Evolutionary conservation across 2,888 invertebrate genomes (phyloP).

Genomic region (Crocallis elinguaria): DNA sequence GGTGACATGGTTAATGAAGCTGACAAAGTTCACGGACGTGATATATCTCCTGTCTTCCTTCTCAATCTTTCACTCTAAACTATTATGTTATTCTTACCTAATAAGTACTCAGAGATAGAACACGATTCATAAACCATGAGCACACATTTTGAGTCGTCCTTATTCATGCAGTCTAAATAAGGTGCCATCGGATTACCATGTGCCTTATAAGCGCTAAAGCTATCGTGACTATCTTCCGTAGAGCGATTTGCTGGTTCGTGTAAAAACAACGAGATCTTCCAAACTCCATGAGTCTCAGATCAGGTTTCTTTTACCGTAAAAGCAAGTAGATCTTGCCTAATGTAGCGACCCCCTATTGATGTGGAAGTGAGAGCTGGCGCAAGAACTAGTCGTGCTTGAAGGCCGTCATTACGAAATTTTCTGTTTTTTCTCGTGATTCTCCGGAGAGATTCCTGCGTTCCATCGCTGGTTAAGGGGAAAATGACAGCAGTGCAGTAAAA

Average conservation of each 20-base stretch:
- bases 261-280: slow-evolving; percentile 16
- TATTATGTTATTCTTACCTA: slow-evolving; percentile 10
- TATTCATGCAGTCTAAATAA: slow-evolving; percentile 6
- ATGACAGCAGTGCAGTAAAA: slow-evolving; percentile 28
- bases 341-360: slow-evolving; percentile 57
- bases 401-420: slow-evolving; percentile 74
- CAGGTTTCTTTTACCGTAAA: slow-evolving; percentile 46
- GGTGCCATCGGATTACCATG: slow-evolving; percentile 13
- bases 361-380: slow-evolving; percentile 55
- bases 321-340: slow-evolving; percentile 48
- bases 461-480: slow-evolving; percentile 29
- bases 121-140: slow-evolving; percentile 15
- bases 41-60: neutral
- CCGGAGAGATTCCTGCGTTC: slow-evolving; percentile 54
- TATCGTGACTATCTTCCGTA: neutral
- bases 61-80: neutral
- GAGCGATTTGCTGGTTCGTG: slow-evolving; percentile 1
- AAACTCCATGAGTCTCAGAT: slow-evolving; percentile 21
- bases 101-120: slow-evolving; percentile 9
- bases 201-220: neutral
- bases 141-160: slow-evolving; percentile 14
- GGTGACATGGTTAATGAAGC: slow-evolving; percentile 28
- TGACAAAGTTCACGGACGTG: slow-evolving; percentile 19
- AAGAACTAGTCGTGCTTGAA: slow-evolving; percentile 72
- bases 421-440: slow-evolving; percentile 64